Evolutionary conservation across 2,797 vertebrate species (phyloP), one percentile per base, ranked within the genome.

Genomic region (Xiphorhynchus erythropygius): DNA sequence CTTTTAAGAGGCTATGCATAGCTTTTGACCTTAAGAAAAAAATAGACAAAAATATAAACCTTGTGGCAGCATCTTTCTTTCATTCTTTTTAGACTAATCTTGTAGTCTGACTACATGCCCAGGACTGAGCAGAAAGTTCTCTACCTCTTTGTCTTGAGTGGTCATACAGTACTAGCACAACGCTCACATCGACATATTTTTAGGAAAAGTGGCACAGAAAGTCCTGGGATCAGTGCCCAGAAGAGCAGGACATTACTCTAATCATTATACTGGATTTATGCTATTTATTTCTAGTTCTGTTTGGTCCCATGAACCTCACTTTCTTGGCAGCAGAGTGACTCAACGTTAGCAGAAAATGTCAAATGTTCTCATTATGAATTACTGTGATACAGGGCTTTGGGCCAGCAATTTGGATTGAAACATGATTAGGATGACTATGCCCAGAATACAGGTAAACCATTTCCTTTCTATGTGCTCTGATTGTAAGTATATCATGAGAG

Each of bases 301-400:
- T 93, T 78, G 30, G 46, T 92, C n/a, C 30, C 67, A 59, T 71
- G 53, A 89, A 89, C 84, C 91, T 95, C 62, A 62, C 33, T 90
- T 91, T 81, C 74, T 88, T 94, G 86, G 74, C 74, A 84, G 39
- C n/a, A 65, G 69, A 78, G 10, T 24, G 19, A 47, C 49, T 71
- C 1, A 16, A 41, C 5, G 0, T 75, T 88, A 93, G n/a, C 39
- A 92, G 63, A 92, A 95, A 90, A 86, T 64, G 28, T 84, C 5
- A 18, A 71, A 75, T 21, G 35, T 50, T 89, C 91, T 81, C n/a
- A 32, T 90, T 86, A 30, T 1, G 4, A 78, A 73, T 86, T 78
- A 78, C 3, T 4, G 15, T 47, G 57, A 57, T 12, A 23, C 27
- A 81, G 62, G 37, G 35, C 9, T 88, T 86, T 57, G 80, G 33